Base-by-base conservation (phyloP, 2,888 invertebrate species). In the Heliconius charithonia region DNA sequence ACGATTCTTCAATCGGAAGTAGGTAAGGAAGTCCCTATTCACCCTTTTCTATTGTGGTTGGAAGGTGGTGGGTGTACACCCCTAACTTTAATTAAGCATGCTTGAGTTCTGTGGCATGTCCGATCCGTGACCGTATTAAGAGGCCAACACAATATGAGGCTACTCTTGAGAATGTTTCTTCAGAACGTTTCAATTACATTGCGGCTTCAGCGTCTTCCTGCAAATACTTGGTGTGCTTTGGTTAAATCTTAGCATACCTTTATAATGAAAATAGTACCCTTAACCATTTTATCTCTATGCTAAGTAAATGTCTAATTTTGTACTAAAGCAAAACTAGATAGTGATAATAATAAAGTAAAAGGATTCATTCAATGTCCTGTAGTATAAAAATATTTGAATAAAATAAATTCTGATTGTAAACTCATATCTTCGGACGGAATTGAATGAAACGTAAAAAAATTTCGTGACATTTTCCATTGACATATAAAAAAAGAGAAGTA, bases 151-250 rank as follows among this genome's bases (percentile, higher is more conserved):
- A 72, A 72, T 72, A 72, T 59, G 76, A 73, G 74, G 67, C 74
- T 76, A 79, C 80, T 81, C 81, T 73, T 78, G 81, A 82, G 80
- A 82, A 79, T 79, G 80, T 56, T 76, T 66, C 76, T 75, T 76
- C 76, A 66, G 78, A 80, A 79, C 79, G 78, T 77, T 82, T 80
- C 79, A 81, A 82, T 81, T 81, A 80, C 80, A 51, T 63, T 79
- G 79, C 65, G 80, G 79, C 77, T 76, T 72, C 69, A 76, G 79
- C 69, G 71, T 69, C 72, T 77, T 72, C 66, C 75, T 77, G 79
- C 73, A 75, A 78, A 79, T 59, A 59, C 59, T 72, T 72, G 32
- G 59, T 25, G 25, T 37, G 32, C 72, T 32, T 59, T 32, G 32
- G 59, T 37, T 25, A 59, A 29, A 56, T 56, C 51, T 12, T 56